A percentile compares a stretch with the other conserved stretches of the same genome.
Evolutionary conservation across 2,888 invertebrate species (phyloP).

Genomic region (Sphaeridia pumilis): DNA sequence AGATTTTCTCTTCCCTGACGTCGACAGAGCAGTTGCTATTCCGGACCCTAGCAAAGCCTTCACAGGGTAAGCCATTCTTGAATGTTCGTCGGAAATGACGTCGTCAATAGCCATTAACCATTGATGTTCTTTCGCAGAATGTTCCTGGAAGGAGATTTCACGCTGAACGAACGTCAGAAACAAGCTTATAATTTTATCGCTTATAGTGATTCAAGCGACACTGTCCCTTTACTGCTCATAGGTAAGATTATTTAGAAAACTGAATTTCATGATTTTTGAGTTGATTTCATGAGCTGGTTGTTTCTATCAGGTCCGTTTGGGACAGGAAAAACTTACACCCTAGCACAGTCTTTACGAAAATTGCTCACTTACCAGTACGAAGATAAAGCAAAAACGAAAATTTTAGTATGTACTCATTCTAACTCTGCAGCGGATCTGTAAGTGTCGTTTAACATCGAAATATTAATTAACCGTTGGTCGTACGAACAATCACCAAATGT

Average conservation of each 20-base stretch:
- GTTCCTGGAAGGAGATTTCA: constrained; percentile 23
- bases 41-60: background rate
- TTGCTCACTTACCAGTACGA: constrained; percentile 40
- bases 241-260: too few relatives aligned
- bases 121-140: constrained; percentile 13
- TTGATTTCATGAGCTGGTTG: background rate
- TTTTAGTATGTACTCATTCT: constrained; percentile 72
- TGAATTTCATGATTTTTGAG: too few relatives aligned
- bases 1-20: constrained; percentile 25
- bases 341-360: constrained; percentile 60
- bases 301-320: constrained; percentile 55
- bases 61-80: constrained; percentile 9
- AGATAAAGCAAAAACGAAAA: constrained; percentile 46
- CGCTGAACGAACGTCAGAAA: constrained; percentile 23
- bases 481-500: background rate
- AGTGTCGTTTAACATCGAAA: too few relatives aligned
- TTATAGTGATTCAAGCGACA: constrained; percentile 3
- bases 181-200: constrained; percentile 26
- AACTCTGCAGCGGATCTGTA: constrained; percentile 71
- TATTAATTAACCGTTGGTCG: too few relatives aligned
- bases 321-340: constrained; percentile 74
- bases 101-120: background rate
- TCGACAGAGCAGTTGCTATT: constrained; percentile 12
- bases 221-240: constrained; percentile 60
- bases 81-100: background rate